Base-by-base conservation (phyloP, 2,797 vertebrate genomes). In the Gymnothorax reevesii region DNA sequence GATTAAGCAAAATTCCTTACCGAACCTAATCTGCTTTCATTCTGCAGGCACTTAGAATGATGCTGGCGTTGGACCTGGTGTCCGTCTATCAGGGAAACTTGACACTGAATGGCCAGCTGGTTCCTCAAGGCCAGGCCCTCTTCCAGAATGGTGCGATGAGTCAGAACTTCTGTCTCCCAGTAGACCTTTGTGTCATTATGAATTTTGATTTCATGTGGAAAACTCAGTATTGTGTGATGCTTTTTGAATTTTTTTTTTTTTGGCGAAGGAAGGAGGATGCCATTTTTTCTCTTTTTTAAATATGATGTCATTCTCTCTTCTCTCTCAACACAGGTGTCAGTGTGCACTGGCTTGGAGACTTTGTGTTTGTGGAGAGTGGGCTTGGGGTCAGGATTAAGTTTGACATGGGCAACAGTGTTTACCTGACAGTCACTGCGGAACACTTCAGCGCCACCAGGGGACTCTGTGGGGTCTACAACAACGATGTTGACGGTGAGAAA, bases 401-500 rank as follows among this genome's bases (percentile, higher is more conserved):
- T 12, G 97, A 99, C 79, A 75, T 96, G 86, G 89, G 5, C 25
- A 94, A 92, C 90, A 96, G 95, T 0, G 89, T 97, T 54, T 96
- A 97, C 0, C 86, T 99, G 88, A 98, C 95, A 0, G 94, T 95
- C 0, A 97, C 94, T 0, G 89, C 93, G 0, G 96, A 97, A 22
- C 96, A 97, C 91, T 89, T 93, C 57, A 91, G 92, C 0, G 87
- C 91, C 89, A 99, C 97, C 0, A 93, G 89, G 73, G 98, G 98
- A 2, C 95, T 99, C 49, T 99, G 98, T 0, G 98, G 98, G 3
- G 87, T 96, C 91, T 99, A 97, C 94, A 98, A 97, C 57, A 94
- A 95, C 4, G 90, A 91, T 22, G 92, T 93, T 0, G 91, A 96
- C 0, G 98, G 97, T 99, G 86, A 88, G 89, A 49, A 3, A 20